Base-by-base conservation (phyloP, 2,113 vertebrate genomes). In the Actenoides hombroni region DNA sequence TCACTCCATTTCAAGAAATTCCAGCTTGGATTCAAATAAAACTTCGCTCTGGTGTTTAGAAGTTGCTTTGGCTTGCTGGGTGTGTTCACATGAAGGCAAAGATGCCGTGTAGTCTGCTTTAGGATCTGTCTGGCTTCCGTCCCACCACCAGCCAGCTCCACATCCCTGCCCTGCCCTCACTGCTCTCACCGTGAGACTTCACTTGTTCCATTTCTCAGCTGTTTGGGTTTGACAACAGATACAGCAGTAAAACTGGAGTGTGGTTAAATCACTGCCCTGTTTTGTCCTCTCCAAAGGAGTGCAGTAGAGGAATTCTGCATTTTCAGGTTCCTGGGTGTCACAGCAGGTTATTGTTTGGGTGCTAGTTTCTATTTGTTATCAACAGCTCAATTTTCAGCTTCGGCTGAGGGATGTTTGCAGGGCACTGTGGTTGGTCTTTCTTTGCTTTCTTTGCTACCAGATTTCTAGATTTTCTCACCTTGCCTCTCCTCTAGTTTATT, bases 331-430 rank as follows among this genome's bases (percentile, higher is more conserved):
- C 68, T 11, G 24, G 31, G 35, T 48, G 48, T 53, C 67, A 64
- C 48, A 44, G 73, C 12, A 51, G n/a, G 35, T 39, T 37, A n/a
- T 10, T 60, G 33, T 37, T 69, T 1, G 0, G 53, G 73, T 77
- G 79, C 23, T 60, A 16, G 14, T 79, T 79, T 87, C 19, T 42
- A 2, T 86, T 92, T 89, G 25, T 71, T 68, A 65, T 28, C 40
- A 86, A 53, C 69, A 93, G 54, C 73, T 93, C 88, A 33, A 11
- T 90, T 94, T 94, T 83, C 73, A 88, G 87, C 85, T 89, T 84
- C 40, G 29, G 0, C 76, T 85, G 67, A 80, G 42, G 59, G 56
- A 2, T n/a, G 25, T 5, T 91, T 88, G 57, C 81, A 83, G 84
- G 46, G 44, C 20, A 40, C 19, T 14, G 39, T 49, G 39, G 61